Percentiles rank a stretch among this genome's conserved stretches.
phyloP scores from a whole-genome alignment of 2,113 vertebrate species.

The Dermatemys mawii region DNA sequence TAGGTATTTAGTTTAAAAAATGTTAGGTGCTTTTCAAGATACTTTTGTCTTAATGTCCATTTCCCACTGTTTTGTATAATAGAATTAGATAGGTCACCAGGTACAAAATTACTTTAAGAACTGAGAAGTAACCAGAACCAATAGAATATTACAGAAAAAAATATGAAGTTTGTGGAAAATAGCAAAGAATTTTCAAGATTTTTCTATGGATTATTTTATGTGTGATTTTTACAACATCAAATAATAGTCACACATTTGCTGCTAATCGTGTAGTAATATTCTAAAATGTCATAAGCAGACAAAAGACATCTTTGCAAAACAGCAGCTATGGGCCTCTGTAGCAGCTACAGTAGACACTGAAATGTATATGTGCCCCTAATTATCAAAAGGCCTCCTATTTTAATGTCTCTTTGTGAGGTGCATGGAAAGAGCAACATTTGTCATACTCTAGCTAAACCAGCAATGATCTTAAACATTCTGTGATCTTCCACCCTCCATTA shows the following conservation, averaged over 20 bases:
- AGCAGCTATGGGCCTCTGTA: neutral
- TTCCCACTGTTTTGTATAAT: neutral
- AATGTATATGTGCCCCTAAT: neutral
- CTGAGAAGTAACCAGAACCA: neutral
- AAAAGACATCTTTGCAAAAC: neutral
- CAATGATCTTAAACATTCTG: neutral
- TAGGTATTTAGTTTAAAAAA: neutral
- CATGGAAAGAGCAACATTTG: neutral
- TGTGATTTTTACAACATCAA: neutral
- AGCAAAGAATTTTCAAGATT: neutral
- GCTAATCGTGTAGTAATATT: neutral
- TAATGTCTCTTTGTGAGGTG: neutral
- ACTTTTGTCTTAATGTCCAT: neutral
- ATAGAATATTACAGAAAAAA: neutral
- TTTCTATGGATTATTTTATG: neutral
- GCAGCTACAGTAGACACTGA: neutral
- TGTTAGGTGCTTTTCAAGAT: neutral
- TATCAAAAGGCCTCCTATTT: neutral
- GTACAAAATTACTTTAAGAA: neutral
- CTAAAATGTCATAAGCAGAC: neutral
- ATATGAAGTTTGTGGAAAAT: neutral
- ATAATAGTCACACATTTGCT: neutral
- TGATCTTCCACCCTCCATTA: neutral
- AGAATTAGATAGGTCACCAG: neutral
- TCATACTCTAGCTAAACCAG: neutral